Percentiles rank a stretch among this genome's conserved stretches.
phyloP scores from a whole-genome alignment of 2,113 vertebrate genomes.

The Rhombomys opimus region DNA sequence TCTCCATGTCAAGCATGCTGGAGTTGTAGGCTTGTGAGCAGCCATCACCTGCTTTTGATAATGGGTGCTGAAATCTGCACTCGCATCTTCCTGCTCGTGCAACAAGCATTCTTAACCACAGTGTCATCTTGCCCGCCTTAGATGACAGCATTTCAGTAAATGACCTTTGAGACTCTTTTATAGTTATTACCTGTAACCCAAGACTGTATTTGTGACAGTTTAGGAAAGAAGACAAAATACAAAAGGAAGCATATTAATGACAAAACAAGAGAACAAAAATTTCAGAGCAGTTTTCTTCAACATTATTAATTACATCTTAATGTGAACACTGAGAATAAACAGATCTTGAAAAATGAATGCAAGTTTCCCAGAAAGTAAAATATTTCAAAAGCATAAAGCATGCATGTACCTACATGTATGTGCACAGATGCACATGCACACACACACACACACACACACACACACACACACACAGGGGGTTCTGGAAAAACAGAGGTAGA shows the following conservation, averaged over 20 bases:
- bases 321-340: background rate
- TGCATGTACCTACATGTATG: background rate
- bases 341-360: background rate
- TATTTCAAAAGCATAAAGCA: background rate
- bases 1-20: background rate
- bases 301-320: background rate
- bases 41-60: background rate
- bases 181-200: background rate
- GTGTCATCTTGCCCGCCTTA: background rate
- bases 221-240: background rate
- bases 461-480: background rate
- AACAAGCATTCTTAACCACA: background rate
- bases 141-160: background rate
- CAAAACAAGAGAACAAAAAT: background rate
- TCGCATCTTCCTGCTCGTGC: too few relatives aligned
- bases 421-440: background rate
- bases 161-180: background rate
- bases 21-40: background rate
- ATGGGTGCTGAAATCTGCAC: background rate
- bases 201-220: background rate
- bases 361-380: conserved; percentile 20
- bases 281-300: background rate
- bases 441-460: background rate
- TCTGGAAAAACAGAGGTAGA: background rate
- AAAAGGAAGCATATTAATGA: background rate